These are phyloP conservation scores for Heliconius hortense DNA, from an alignment of 2,888 invertebrate genomes.

Conservation along the genomic window DNA sequence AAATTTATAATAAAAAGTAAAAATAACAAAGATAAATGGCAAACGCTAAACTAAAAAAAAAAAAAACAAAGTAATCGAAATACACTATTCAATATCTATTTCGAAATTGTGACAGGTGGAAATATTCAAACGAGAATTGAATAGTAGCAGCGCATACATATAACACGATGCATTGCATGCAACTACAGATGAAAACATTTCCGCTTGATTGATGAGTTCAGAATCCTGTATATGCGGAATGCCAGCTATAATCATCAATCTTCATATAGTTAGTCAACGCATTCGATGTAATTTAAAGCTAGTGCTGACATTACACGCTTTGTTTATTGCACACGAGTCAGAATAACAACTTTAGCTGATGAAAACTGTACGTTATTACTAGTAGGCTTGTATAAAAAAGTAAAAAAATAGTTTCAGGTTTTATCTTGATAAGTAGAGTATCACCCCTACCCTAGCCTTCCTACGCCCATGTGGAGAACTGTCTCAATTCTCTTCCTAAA, in stretches of 20 bases:
- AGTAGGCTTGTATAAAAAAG: neutral
- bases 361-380: neutral
- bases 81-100: conserved; percentile 34
- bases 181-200: conserved; percentile 36
- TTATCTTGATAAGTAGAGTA: too few relatives aligned
- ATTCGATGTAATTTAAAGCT: conserved; percentile 25
- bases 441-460: too few relatives aligned
- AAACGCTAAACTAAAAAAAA: neutral
- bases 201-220: conserved; percentile 40
- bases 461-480: too few relatives aligned
- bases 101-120: conserved; percentile 10
- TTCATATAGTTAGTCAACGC: conserved; percentile 31
- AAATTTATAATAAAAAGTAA: neutral
- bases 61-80: conserved; percentile 17
- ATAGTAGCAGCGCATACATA: conserved; percentile 6
- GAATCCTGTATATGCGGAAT: conserved; percentile 25
- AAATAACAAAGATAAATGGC: neutral
- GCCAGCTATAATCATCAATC: conserved; percentile 38
- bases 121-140: conserved; percentile 30
- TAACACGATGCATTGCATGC: conserved; percentile 29
- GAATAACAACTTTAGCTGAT: neutral
- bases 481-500: too few relatives aligned
- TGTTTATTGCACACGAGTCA: conserved; percentile 19
- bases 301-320: conserved; percentile 20
- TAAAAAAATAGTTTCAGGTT: neutral